A percentile compares a stretch with the other conserved stretches of the same genome.
Evolutionary conservation across 2,888 invertebrate species (phyloP).

Genomic region (Drosophila maculinotata): DNA sequence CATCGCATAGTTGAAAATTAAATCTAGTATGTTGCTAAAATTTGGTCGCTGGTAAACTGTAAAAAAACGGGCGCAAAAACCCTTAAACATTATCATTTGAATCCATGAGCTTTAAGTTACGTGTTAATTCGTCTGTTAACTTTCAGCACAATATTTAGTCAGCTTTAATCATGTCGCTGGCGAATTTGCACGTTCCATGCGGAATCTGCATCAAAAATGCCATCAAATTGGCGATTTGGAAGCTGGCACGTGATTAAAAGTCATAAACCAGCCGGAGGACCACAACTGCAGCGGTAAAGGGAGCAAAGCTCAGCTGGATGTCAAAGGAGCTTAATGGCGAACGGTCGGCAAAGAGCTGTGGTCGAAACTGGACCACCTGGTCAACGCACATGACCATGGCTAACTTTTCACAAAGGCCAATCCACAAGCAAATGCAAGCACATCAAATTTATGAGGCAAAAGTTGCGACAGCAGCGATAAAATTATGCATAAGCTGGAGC

Average conservation of each 20-base stretch:
- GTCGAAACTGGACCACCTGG: slow-evolving; percentile 22
- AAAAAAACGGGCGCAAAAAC: background rate
- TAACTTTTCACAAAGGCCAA: slow-evolving; percentile 50
- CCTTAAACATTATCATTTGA: background rate
- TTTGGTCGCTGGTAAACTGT: too few relatives aligned
- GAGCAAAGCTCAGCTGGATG: slow-evolving; percentile 43
- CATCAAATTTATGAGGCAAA: slow-evolving; percentile 73
- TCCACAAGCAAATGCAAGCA: slow-evolving; percentile 44
- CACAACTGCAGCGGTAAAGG: slow-evolving; percentile 15
- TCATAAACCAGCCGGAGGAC: slow-evolving; percentile 44
- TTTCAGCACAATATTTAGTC: slow-evolving; percentile 22
- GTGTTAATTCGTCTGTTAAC: slow-evolving; percentile 25
- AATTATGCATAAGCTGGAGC: slow-evolving; percentile 73
- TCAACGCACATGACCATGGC: slow-evolving; percentile 17
- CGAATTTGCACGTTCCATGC: slow-evolving; percentile 85
- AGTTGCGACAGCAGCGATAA: slow-evolving; percentile 64
- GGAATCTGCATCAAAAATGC: slow-evolving; percentile 79
- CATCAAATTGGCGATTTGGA: slow-evolving; percentile 55
- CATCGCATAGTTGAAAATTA: too few relatives aligned
- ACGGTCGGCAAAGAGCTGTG: too few relatives aligned
- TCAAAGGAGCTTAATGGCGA: slow-evolving; percentile 68
- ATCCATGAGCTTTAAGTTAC: slow-evolving; percentile 4
- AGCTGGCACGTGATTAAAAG: slow-evolving; percentile 53
- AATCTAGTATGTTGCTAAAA: too few relatives aligned
- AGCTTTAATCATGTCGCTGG: slow-evolving; percentile 17